Percentiles rank a stretch among this genome's conserved stretches.
Evolutionary conservation across 1,140 invertebrate genomes (phyloP).

Genomic region (Delia radicum): DNA sequence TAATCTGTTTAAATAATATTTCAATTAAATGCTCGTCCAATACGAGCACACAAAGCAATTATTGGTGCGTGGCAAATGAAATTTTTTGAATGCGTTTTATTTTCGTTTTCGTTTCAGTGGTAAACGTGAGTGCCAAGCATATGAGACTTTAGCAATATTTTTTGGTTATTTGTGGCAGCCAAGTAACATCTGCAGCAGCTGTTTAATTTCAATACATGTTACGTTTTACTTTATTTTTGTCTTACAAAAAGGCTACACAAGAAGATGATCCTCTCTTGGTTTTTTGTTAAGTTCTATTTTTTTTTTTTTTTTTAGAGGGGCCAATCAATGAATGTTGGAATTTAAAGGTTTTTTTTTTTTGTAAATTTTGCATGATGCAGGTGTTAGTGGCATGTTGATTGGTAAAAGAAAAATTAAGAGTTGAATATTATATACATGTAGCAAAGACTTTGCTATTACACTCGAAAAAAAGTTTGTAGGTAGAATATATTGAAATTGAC

Average conservation of each 20-base stretch:
- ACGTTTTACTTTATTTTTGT: neutral
- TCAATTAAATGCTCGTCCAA: too few relatives aligned
- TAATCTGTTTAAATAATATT: too few relatives aligned
- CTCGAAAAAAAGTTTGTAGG: too few relatives aligned
- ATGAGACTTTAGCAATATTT: constrained; percentile 2
- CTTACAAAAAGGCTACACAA: neutral
- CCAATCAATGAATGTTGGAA: neutral
- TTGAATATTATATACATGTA: neutral
- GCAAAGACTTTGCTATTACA: neutral
- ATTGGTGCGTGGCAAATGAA: neutral
- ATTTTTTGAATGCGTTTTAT: neutral
- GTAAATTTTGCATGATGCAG: neutral
- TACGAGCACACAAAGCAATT: too few relatives aligned
- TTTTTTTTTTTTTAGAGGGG: neutral
- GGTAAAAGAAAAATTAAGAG: neutral
- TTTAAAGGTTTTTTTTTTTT: neutral
- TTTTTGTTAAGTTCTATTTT: neutral
- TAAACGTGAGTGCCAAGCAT: neutral
- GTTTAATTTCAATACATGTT: neutral
- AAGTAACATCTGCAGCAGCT: constrained; percentile 28
- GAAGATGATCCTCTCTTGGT: neutral
- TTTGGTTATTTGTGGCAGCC: constrained; percentile 27
- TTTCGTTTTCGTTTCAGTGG: neutral
- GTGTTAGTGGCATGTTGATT: neutral
- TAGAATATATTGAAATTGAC: too few relatives aligned